Evolutionary conservation across 2,888 invertebrate species (phyloP).

Genomic region (Pandemis heparana): DNA sequence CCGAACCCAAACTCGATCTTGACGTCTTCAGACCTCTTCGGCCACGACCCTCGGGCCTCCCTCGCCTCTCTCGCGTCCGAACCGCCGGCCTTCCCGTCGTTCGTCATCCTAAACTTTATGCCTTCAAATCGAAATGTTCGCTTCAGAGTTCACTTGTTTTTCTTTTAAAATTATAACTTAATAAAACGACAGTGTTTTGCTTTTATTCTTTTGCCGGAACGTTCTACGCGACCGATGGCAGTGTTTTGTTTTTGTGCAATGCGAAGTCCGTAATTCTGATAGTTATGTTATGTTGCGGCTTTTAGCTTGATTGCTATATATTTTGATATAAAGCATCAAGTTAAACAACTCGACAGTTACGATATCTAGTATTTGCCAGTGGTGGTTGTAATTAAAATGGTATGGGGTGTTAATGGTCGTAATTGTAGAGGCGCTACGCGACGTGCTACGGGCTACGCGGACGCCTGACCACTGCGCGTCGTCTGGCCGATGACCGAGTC

Average conservation of each 20-base stretch:
- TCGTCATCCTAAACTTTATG: conserved; percentile 64
- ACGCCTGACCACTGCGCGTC: conserved; percentile 45
- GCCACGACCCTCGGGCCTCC: conserved; percentile 62
- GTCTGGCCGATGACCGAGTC: conserved; percentile 62
- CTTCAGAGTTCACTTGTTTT: conserved; percentile 6
- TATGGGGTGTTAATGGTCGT: not conserved
- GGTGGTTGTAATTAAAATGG: not conserved
- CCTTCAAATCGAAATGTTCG: not conserved
- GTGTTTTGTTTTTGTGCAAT: not conserved
- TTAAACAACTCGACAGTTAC: not conserved
- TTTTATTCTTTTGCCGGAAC: not conserved
- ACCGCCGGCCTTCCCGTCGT: conserved; percentile 60
- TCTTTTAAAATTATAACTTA: not conserved
- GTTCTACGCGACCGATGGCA: not conserved
- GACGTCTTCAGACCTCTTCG: conserved; percentile 77
- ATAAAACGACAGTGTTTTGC: not conserved
- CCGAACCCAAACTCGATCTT: conserved; percentile 84
- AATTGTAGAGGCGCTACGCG: conserved; percentile 47
- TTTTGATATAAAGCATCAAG: not conserved
- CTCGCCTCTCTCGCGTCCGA: conserved; percentile 49
- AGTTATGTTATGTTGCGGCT: not conserved
- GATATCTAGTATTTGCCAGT: not conserved
- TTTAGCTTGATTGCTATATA: not conserved
- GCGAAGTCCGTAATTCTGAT: not conserved
- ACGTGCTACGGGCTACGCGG: conserved; percentile 48